These are phyloP conservation scores for Calycopis cecrops DNA, from an alignment of 1,140 invertebrate species.

Conservation along the genomic window DNA sequence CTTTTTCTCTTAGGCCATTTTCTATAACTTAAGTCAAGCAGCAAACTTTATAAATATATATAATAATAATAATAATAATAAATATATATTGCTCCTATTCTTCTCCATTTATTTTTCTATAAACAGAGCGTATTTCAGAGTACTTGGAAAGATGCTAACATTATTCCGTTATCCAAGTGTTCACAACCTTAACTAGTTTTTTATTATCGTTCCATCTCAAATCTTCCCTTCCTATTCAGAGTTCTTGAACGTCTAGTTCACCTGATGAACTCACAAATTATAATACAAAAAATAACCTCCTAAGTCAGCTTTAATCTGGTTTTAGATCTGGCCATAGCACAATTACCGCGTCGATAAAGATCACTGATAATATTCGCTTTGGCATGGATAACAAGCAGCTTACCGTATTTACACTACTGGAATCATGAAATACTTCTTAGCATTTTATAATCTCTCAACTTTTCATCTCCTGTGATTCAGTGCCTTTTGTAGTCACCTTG, in stretches of 20 bases:
- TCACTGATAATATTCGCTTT: neutral
- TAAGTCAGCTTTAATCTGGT: slow-evolving; percentile 1
- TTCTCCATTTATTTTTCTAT: too few species aligned
- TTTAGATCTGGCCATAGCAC: slow-evolving; percentile 1
- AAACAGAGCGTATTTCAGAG: neutral
- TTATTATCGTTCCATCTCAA: neutral
- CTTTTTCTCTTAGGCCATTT: too few species aligned
- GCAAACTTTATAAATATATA: too few species aligned
- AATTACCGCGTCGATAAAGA: neutral
- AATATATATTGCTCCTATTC: too few species aligned
- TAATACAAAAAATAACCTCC: neutral
- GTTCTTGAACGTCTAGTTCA: slow-evolving; percentile 3
- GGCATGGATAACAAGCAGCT: slow-evolving; percentile 4
- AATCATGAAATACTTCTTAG: too few species aligned
- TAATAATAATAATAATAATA: too few species aligned
- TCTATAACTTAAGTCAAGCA: too few species aligned
- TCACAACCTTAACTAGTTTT: neutral
- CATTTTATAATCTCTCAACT: too few species aligned
- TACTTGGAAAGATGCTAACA: slow-evolving; percentile 3
- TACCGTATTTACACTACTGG: neutral
- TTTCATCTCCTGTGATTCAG: too few species aligned
- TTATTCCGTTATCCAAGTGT: slow-evolving; percentile 3
- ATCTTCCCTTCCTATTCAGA: neutral
- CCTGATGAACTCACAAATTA: neutral
- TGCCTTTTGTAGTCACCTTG: too few species aligned